Percentiles rank a stretch among this genome's conserved stretches.
These are phyloP conservation scores for Prosopocoilus inquinatus DNA, from an alignment of 2,888 invertebrate species.

Conservation along the genomic window DNA sequence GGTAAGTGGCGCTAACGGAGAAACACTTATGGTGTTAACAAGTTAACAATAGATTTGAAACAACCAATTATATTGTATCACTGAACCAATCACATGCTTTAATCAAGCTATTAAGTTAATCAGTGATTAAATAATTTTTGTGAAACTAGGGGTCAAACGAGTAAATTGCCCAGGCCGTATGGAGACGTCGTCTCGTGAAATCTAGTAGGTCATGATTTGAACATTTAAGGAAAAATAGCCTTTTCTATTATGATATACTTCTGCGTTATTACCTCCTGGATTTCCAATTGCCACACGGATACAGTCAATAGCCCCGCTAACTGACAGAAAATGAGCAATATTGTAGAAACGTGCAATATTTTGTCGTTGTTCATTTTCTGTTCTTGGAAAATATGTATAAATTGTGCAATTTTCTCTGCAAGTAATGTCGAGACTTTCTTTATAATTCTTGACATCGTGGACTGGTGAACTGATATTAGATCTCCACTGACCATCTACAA, in stretches of 20 bases:
- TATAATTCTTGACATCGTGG: slow-evolving; percentile 1
- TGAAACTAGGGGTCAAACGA: no score
- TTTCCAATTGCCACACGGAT: slow-evolving; percentile 21
- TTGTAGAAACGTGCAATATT: slow-evolving; percentile 15
- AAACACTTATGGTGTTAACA: no score
- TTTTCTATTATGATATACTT: slow-evolving; percentile 23
- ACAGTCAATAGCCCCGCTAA: slow-evolving; percentile 18
- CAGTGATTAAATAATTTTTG: no score
- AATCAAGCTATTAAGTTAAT: no score
- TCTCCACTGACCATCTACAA: slow-evolving; percentile 13
- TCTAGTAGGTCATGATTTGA: no score
- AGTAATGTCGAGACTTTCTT: background rate
- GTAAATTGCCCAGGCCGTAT: no score
- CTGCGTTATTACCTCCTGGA: slow-evolving; percentile 21
- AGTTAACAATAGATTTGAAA: no score
- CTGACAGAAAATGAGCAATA: slow-evolving; percentile 18
- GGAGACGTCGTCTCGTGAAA: no score
- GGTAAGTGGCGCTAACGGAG: no score
- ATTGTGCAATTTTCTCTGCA: background rate
- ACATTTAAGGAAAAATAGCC: no score
- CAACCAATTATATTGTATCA: no score
- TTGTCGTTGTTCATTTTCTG: slow-evolving; percentile 5
- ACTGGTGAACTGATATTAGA: slow-evolving; percentile 14
- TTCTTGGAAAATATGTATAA: background rate
- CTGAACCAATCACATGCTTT: no score